Evolutionary conservation across 1,140 invertebrate species (phyloP).

Genomic region (Eueides isabella): DNA sequence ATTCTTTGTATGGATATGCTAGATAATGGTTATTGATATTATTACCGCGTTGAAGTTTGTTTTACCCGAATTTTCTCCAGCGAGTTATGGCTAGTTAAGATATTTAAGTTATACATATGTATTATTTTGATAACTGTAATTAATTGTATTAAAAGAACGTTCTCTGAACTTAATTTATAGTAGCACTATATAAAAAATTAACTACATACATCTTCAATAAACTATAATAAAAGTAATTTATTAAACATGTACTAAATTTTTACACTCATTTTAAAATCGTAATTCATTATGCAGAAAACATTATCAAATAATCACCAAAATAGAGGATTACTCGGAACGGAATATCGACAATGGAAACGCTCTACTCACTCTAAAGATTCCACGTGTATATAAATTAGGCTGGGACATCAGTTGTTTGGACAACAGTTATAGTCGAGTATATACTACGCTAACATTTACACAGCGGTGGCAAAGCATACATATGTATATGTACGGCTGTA

Average conservation of each 20-base stretch:
- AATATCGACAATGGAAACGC: constrained; percentile 11
- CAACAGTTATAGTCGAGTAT: constrained; percentile 51
- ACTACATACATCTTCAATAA: no score
- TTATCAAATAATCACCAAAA: neutral
- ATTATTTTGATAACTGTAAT: neutral
- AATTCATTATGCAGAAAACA: no score
- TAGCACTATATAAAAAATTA: no score
- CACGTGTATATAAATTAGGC: constrained; percentile 62
- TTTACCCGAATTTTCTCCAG: neutral
- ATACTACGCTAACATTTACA: constrained; percentile 56
- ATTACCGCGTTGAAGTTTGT: constrained; percentile 18
- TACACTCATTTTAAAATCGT: no score
- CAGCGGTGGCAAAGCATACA: constrained; percentile 52
- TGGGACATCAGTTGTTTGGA: constrained; percentile 59
- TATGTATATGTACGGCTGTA: constrained; percentile 41
- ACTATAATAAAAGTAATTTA: no score
- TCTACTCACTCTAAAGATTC: constrained; percentile 23
- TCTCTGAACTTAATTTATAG: neutral
- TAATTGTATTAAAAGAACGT: neutral
- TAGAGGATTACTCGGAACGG: neutral
- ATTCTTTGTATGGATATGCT: constrained; percentile 40
- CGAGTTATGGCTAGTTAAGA: constrained; percentile 8
- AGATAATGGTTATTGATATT: constrained; percentile 41
- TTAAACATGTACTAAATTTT: no score
- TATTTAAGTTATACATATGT: neutral